Base-by-base conservation (phyloP, 2,888 invertebrate genomes). In the Lydus trimaculatus region DNA sequence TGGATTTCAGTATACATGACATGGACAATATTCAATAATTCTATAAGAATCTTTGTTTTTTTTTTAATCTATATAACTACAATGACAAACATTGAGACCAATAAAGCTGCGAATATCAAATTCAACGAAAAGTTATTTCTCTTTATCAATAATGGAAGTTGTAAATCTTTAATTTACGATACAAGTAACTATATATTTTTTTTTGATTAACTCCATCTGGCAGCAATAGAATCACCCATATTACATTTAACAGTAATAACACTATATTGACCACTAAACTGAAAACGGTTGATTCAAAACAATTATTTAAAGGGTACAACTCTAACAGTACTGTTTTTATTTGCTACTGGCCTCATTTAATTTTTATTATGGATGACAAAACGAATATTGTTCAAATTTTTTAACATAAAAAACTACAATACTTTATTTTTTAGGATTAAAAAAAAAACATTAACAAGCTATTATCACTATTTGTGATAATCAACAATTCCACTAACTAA, bases 31-130 rank as follows among this genome's bases (percentile, higher is more conserved):
- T 43, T 52, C 52, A 52, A 48, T 13, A 48, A 48, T 20, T 48
- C 20, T 48, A 9, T 48, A 23, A 23, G 48, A 23, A 23, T 20
- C n/a, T 17, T 52, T 3, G 9, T 23, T 52, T 20, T 20, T 20
- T 48, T 17, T 8, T 0, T 48, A 17, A 23, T 23, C 13, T 56
- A 25, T 13, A 15, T 13, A 25, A 56, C 56, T 56, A 56, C 56
- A 52, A 13, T 25, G 52, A 52, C 15, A 52, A 23, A 52, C 23
- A 56, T 15, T 56, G 56, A 56, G 56, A 56, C 56, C 56, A 56
- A 56, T 56, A 25, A 56, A 56, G 25, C 56, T 25, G 25, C 2
- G 25, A 28, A 15, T n/a, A 17, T 20, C 20, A 8, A 23, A 48
- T 5, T 20, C 48, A 9, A 48, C 2, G 1, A n/a, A 48, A 43